A percentile compares a stretch with the other conserved stretches of the same genome.
phyloP scores from a whole-genome alignment of 2,888 invertebrate genomes.

The Aphidius colemani region DNA sequence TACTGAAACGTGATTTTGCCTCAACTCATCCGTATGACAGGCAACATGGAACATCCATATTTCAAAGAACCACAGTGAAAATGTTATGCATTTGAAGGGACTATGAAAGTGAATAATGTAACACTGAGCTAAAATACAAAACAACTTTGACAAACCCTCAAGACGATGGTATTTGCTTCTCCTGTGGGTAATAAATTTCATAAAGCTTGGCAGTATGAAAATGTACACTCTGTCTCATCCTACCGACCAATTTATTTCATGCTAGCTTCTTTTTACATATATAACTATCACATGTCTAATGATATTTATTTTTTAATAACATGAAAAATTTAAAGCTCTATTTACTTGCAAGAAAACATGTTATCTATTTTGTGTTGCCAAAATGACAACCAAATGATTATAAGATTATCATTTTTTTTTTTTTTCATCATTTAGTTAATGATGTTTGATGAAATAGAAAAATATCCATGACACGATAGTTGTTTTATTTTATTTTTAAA shows the following conservation, averaged over 20 bases:
- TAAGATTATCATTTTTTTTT: no score
- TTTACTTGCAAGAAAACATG: no score
- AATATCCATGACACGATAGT: no score
- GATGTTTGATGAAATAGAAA: no score
- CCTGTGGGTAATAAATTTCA: slow-evolving; percentile 23
- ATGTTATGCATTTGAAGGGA: slow-evolving; percentile 7
- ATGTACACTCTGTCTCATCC: slow-evolving; percentile 19
- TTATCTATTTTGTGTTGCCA: no score
- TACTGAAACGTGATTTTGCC: slow-evolving; percentile 27
- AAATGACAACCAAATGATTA: no score
- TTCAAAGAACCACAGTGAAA: slow-evolving; percentile 29
- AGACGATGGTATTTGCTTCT: slow-evolving; percentile 19
- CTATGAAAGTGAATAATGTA: slow-evolving; percentile 37
- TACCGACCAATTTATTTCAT: slow-evolving; percentile 22
- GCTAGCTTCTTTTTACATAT: slow-evolving; percentile 21
- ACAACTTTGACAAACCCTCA: neutral
- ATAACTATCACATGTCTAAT: slow-evolving; percentile 17
- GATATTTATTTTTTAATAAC: no score
- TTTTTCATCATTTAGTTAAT: no score
- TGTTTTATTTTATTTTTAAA: no score
- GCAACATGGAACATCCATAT: slow-evolving; percentile 39
- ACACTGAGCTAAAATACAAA: slow-evolving; percentile 28
- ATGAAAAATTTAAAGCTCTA: no score
- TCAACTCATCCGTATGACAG: slow-evolving; percentile 36
- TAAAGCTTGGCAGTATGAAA: slow-evolving; percentile 20